Evolutionary conservation across 2,888 invertebrate genomes (phyloP), one percentile per base, ranked within the genome.

Genomic region (Onthophagus sagittarius): DNA sequence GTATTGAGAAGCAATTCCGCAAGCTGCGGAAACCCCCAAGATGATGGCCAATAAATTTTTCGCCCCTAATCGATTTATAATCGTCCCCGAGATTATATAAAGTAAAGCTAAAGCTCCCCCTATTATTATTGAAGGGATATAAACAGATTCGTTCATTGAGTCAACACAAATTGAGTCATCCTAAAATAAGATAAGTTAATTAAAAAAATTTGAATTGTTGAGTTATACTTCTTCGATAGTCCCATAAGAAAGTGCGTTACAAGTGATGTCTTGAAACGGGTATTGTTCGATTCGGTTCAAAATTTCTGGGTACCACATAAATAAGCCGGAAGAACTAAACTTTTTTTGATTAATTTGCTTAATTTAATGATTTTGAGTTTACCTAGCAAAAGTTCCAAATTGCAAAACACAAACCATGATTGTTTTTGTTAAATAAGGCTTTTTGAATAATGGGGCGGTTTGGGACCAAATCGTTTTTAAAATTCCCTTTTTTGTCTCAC

Each of bases 291-390:
- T 82, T 0, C 87, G 86, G 81, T 90, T 89, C 14, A 90, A 80
- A 73, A 90, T 89, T 15, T 88, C 86, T 0, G 90, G 90, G 76
- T 89, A 88, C 90, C 90, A 90, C 71, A 90, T 87, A 79, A 88
- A 87, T 79, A 75, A 71, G n/a, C 79, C 80, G 63, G 79, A 79
- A 63, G 79, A 78, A 15, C 79, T 79, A 70, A 71, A 77, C n/a
- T n/a, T n/a, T n/a, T n/a, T n/a, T n/a, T n/a, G n/a, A n/a, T n/a
- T n/a, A n/a, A n/a, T n/a, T n/a, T n/a, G n/a, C n/a, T n/a, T n/a
- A n/a, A n/a, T n/a, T n/a, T n/a, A n/a, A n/a, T n/a, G n/a, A n/a
- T n/a, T n/a, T n/a, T n/a, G n/a, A n/a, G 71, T 53, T 62, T 14
- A 82, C 83, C 82, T 82, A 85, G 81, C 80, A 79, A 86, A 86